Evolutionary conservation across 2,797 vertebrate genomes (phyloP).

Genomic region (Thamnophis elegans): DNA sequence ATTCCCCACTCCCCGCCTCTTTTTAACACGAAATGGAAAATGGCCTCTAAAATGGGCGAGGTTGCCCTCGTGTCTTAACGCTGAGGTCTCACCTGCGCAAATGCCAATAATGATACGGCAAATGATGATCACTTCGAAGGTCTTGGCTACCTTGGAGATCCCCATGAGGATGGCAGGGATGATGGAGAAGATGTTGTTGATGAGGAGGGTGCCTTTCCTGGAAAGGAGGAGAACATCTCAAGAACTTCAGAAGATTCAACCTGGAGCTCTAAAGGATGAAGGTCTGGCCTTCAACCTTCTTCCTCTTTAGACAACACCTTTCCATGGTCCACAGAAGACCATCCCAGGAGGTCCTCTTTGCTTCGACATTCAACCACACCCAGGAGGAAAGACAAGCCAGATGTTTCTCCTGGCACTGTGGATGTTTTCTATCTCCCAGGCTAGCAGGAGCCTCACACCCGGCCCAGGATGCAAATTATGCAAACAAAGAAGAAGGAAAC

Average conservation of each 20-base stretch:
- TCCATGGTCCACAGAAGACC: neutral
- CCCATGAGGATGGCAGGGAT: constrained; percentile 91
- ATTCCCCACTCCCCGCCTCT: neutral
- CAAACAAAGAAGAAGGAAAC: neutral
- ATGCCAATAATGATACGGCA: constrained; percentile 86
- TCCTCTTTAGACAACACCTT: neutral
- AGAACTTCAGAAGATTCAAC: neutral
- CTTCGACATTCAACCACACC: neutral
- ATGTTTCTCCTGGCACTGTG: neutral
- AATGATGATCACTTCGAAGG: constrained; percentile 89
- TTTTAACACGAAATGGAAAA: neutral
- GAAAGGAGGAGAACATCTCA: neutral
- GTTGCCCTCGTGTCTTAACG: neutral
- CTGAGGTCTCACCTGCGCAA: constrained; percentile 81
- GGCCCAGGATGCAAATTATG: neutral
- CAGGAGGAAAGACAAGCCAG: neutral
- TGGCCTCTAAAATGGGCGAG: neutral
- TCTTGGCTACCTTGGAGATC: constrained; percentile 75
- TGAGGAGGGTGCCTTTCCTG: constrained; percentile 91
- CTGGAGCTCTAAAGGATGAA: neutral
- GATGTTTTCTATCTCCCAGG: neutral
- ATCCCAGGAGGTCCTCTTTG: neutral
- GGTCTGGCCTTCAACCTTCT: neutral
- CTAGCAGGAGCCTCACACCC: too few species aligned
- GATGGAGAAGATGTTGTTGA: constrained; percentile 95